phyloP scores from a whole-genome alignment of 2,888 invertebrate species.

The Automeris io region DNA sequence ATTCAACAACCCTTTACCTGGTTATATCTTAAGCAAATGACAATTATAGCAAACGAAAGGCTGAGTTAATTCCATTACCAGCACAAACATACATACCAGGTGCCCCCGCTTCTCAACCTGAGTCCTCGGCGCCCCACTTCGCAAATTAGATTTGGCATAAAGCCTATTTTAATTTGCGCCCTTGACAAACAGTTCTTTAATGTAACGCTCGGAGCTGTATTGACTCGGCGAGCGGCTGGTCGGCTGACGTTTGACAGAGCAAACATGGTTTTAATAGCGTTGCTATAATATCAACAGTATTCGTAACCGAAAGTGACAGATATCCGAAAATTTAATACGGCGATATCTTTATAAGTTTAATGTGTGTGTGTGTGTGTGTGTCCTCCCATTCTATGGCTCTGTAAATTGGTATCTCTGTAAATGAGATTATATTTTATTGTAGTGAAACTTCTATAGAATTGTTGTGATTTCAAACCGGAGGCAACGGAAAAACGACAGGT shows the following conservation, averaged over 20 bases:
- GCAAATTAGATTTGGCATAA: conserved; percentile 74
- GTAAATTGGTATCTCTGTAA: too few species aligned
- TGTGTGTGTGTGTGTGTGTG: too few species aligned
- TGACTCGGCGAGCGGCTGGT: conserved; percentile 40
- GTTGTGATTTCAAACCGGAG: too few species aligned
- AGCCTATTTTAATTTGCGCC: conserved; percentile 75
- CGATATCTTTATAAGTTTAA: too few species aligned
- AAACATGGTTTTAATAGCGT: conserved; percentile 61
- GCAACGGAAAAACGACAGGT: too few species aligned
- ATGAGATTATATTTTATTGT: too few species aligned
- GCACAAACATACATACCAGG: conserved; percentile 63
- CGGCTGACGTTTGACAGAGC: conserved; percentile 65
- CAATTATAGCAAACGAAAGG: conserved; percentile 49
- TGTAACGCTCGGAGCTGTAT: conserved; percentile 60
- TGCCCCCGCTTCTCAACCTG: conserved; percentile 49
- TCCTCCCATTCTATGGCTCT: too few species aligned
- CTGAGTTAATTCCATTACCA: conserved; percentile 69
- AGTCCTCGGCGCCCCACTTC: conserved; percentile 56
- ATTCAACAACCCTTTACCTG: conserved; percentile 5
- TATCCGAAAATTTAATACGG: too few species aligned
- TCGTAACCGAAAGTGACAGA: too few species aligned
- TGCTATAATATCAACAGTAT: too few species aligned
- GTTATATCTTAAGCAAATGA: conserved; percentile 12
- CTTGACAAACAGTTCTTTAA: conserved; percentile 71
- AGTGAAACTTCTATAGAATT: too few species aligned